Conservation (phyloP, 2,113 vertebrate genomes). For the Syngnathus scovelli region DNA sequence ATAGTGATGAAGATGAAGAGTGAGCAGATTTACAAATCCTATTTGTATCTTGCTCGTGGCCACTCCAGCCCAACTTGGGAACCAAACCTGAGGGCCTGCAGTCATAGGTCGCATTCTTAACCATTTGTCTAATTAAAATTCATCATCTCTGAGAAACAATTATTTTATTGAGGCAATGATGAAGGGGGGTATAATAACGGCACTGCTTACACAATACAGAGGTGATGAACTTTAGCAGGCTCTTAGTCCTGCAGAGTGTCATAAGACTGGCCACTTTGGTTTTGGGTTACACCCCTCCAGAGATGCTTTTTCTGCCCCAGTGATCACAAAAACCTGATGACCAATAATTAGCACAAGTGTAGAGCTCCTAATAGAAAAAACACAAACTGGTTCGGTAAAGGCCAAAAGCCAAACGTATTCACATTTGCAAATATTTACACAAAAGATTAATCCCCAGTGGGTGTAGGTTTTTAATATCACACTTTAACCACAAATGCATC, state of each 20-base stretch:
- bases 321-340: constrained; percentile 62
- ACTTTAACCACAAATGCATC: constrained; percentile 24
- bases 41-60: not conserved
- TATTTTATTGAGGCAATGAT: constrained; percentile 31
- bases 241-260: constrained; percentile 68
- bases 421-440: constrained; percentile 47
- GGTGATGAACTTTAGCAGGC: constrained; percentile 66
- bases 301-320: constrained; percentile 71
- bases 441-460: constrained; percentile 30
- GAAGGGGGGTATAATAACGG: constrained; percentile 58
- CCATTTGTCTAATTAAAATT: constrained; percentile 21
- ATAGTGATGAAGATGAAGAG: no score
- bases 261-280: constrained; percentile 72
- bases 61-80: not conserved
- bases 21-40: not conserved
- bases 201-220: constrained; percentile 67
- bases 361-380: constrained; percentile 38
- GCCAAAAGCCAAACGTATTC: constrained; percentile 25
- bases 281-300: constrained; percentile 61
- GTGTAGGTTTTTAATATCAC: constrained; percentile 28
- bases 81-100: constrained; percentile 1
- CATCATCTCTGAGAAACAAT: constrained; percentile 26
- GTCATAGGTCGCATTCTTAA: constrained; percentile 9
- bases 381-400: constrained; percentile 15
- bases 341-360: constrained; percentile 68